Conservation (phyloP, 2,113 vertebrate genomes). For the Cavia aperea region DNA sequence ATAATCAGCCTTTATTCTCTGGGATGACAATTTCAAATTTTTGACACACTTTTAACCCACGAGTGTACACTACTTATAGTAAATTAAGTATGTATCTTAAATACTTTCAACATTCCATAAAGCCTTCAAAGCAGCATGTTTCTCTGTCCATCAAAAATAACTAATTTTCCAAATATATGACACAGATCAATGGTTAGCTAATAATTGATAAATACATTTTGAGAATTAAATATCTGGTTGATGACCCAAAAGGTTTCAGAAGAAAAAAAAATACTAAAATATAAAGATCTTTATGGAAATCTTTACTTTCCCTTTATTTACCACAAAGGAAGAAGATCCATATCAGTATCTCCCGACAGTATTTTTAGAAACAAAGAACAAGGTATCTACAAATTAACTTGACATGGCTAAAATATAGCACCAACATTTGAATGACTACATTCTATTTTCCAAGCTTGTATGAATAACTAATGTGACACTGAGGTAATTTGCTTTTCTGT, state of each 20-base stretch:
- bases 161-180: conserved; percentile 29
- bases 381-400: conserved; percentile 29
- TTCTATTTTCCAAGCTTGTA: conserved; percentile 9
- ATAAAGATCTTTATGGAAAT: conserved; percentile 14
- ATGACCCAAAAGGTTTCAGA: conserved; percentile 39
- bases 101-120: background rate
- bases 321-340: conserved; percentile 20
- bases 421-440: conserved; percentile 16
- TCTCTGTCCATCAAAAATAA: background rate
- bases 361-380: conserved; percentile 40
- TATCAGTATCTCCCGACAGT: background rate
- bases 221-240: conserved; percentile 14
- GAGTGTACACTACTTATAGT: background rate
- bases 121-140: background rate
- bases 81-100: conserved; percentile 15
- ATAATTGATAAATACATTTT: background rate
- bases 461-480: conserved; percentile 7
- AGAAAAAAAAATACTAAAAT: conserved; percentile 35
- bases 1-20: conserved; percentile 1
- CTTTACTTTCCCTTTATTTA: conserved; percentile 30
- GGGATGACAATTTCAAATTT: conserved; percentile 37
- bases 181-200: conserved; percentile 14
- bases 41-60: background rate
- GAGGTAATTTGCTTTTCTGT: background rate
- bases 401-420: background rate